Conservation (phyloP, 2,888 invertebrate genomes). For the Sphaeridia pumilis region DNA sequence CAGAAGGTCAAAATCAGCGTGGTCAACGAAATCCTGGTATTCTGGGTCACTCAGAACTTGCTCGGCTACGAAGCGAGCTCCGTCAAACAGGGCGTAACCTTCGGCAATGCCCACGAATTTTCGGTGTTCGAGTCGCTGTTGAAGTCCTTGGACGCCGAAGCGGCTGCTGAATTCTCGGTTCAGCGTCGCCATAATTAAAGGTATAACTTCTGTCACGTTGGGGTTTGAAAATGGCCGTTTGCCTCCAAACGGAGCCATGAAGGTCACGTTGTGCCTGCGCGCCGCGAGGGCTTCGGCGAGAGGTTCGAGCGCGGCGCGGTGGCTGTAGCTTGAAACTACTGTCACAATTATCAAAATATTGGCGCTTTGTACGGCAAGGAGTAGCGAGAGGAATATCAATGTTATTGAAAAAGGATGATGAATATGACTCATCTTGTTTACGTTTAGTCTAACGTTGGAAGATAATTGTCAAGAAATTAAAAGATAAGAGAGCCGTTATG, state of each 20-base stretch:
- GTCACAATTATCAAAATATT: conserved; percentile 10
- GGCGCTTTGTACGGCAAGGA: background rate
- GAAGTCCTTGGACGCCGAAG: background rate
- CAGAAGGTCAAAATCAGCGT: background rate
- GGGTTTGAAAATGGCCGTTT: background rate
- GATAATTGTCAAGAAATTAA: too few species aligned
- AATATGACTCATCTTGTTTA: background rate
- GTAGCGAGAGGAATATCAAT: background rate
- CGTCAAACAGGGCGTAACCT: background rate
- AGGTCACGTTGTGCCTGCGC: conserved; percentile 7
- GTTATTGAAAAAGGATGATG: background rate
- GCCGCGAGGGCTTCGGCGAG: conserved; percentile 10
- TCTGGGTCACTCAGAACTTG: background rate
- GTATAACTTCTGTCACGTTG: background rate
- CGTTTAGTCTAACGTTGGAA: background rate
- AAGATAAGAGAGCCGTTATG: too few species aligned
- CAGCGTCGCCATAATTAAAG: background rate
- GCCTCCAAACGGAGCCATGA: background rate
- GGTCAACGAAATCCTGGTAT: background rate
- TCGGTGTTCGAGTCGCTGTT: background rate
- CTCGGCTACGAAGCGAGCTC: background rate
- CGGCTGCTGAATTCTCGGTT: background rate
- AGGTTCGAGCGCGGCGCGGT: conserved; percentile 6
- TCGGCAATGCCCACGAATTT: background rate
- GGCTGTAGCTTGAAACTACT: conserved; percentile 10